Conservation (phyloP, 2,888 invertebrate species). For the Morinoia aosen region DNA sequence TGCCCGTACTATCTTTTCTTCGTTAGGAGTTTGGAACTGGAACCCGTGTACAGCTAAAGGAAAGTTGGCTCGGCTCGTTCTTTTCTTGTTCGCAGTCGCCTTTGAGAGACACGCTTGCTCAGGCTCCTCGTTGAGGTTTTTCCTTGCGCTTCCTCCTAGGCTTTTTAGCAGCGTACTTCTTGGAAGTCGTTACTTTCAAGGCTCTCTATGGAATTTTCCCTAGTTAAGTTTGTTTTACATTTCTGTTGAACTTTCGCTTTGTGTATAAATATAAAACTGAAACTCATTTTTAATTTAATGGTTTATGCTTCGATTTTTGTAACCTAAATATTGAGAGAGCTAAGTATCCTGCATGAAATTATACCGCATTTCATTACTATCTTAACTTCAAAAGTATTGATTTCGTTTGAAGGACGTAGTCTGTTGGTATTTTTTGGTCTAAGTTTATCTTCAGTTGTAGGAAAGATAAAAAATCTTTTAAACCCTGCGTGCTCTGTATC, state of each 20-base stretch:
- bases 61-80: conserved; percentile 42
- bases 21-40: conserved; percentile 36
- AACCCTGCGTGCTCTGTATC: not conserved
- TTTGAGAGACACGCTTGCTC: conserved; percentile 30
- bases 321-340: not conserved
- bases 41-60: conserved; percentile 34
- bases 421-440: not conserved
- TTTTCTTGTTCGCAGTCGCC: conserved; percentile 31
- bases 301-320: not conserved
- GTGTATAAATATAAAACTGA: not conserved
- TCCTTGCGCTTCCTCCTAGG: not conserved
- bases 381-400: not conserved
- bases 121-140: conserved; percentile 28
- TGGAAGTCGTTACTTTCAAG: conserved; percentile 29
- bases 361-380: not conserved
- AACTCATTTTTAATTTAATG: not conserved
- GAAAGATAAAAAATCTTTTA: not conserved
- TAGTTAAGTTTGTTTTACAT: not conserved
- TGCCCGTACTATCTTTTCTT: conserved; percentile 26
- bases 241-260: not conserved
- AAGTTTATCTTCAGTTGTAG: not conserved
- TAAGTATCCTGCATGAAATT: not conserved
- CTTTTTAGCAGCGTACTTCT: conserved; percentile 29
- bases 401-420: not conserved
- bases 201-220: not conserved